A percentile compares a stretch with the other conserved stretches of the same genome.
phyloP scores from a whole-genome alignment of 1,140 invertebrate genomes.

The Eueides isabella region DNA sequence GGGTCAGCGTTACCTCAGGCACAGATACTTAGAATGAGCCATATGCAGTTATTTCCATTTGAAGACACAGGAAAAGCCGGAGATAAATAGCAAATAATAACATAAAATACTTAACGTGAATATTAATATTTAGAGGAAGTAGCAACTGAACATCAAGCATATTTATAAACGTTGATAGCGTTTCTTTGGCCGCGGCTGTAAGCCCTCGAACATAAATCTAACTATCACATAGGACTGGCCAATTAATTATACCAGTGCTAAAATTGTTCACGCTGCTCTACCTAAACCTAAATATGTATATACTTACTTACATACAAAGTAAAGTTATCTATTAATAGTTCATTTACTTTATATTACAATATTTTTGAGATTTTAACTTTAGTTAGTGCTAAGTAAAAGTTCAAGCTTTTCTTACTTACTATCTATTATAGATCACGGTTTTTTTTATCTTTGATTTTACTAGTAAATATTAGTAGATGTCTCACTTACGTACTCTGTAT shows the following conservation, averaged over 20 bases:
- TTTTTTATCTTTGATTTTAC: no score
- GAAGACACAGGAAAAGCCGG: no score
- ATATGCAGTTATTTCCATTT: no score
- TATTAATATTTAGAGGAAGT: not conserved
- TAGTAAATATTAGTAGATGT: no score
- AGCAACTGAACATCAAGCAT: conserved; percentile 12
- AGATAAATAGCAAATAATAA: no score
- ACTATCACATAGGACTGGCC: conserved; percentile 46
- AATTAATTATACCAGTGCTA: conserved; percentile 47
- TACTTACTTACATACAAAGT: conserved; percentile 15
- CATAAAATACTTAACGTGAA: not conserved
- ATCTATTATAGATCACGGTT: not conserved
- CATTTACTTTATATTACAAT: conserved; percentile 36
- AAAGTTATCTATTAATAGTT: conserved; percentile 42
- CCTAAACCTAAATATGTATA: conserved; percentile 42
- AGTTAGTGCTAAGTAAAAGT: not conserved
- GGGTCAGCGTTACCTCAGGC: no score
- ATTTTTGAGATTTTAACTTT: not conserved
- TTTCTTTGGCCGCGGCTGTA: conserved; percentile 32
- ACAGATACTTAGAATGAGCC: no score
- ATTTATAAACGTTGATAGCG: conserved; percentile 32
- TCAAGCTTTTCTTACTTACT: not conserved
- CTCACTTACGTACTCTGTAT: no score
- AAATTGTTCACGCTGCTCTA: conserved; percentile 48
- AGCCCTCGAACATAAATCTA: conserved; percentile 41